phyloP scores from a whole-genome alignment of 2,113 vertebrate species.

The Loxodonta africana region DNA sequence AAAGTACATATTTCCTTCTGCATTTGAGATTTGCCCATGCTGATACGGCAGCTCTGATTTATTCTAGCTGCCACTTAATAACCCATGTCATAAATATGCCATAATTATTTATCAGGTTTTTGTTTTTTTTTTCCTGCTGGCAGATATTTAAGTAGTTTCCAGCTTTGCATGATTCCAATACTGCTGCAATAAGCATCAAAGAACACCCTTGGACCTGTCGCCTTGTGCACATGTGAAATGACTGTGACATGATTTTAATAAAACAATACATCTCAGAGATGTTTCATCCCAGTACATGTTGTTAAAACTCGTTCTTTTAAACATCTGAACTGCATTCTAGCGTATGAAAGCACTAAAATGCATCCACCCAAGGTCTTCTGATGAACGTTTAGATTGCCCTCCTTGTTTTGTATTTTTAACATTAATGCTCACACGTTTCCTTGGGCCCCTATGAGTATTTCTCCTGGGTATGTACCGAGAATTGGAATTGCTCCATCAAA shows the following conservation, averaged over 20 bases:
- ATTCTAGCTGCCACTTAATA: slow-evolving; percentile 3
- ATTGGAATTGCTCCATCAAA: neutral
- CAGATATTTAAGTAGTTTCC: too few relatives aligned
- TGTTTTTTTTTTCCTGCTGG: neutral
- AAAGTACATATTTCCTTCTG: neutral
- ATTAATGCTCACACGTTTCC: neutral
- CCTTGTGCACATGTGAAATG: neutral
- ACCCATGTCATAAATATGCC: neutral
- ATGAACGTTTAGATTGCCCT: neutral
- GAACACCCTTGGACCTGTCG: neutral
- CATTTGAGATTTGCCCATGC: neutral
- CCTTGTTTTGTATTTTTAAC: neutral
- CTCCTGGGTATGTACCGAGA: neutral
- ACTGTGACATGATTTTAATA: neutral
- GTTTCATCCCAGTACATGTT: neutral
- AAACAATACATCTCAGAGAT: neutral
- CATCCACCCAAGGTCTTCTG: neutral
- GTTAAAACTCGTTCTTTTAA: neutral
- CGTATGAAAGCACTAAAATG: neutral
- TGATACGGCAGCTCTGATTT: neutral
- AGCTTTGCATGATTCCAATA: neutral
- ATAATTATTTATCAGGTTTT: neutral
- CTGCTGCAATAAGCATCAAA: neutral
- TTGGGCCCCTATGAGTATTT: neutral
- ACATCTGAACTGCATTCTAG: neutral